A percentile compares a stretch with the other conserved stretches of the same genome.
Conservation (phyloP, 2,797 vertebrate species). For the Benthosema pterotum region DNA sequence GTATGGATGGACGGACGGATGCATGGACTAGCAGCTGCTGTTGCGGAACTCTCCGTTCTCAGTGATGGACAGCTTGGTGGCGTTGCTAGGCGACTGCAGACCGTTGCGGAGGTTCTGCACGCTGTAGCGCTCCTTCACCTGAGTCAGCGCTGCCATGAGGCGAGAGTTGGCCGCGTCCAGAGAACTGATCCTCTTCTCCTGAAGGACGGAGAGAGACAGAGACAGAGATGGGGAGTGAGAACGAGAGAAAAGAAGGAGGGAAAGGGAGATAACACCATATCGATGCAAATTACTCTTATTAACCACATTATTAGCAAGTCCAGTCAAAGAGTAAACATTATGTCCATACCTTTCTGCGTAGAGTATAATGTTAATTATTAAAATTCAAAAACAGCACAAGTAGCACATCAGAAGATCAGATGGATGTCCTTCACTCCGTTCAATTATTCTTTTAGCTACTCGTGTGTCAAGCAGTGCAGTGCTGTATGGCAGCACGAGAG, state of each 20-base stretch:
- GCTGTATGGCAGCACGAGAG: no score
- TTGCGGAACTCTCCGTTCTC: conserved; percentile 99
- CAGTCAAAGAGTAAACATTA: no score
- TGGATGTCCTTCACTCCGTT: no score
- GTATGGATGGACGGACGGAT: conserved; percentile 33
- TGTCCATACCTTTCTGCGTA: no score
- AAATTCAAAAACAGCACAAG: no score
- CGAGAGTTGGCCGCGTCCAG: conserved; percentile 94
- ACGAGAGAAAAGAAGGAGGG: conserved; percentile 59
- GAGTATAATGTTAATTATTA: no score
- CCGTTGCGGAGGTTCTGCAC: conserved; percentile 87
- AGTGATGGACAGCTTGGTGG: conserved; percentile 97
- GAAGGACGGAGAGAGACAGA: conserved; percentile 68
- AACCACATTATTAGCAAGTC: no score
- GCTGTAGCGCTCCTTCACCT: conserved; percentile 97
- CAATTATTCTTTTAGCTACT: no score
- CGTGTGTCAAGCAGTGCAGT: no score
- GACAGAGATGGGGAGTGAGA: conserved; percentile 16
- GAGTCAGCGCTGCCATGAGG: conserved; percentile 93
- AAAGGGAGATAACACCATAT: conserved; percentile 28
- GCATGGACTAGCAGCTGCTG: conserved; percentile 87
- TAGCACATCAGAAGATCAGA: no score
- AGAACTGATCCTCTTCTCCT: conserved; percentile 94
- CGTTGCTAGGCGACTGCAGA: conserved; percentile 88
- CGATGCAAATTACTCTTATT: no score